Percentiles rank a stretch among this genome's conserved stretches.
Conservation (phyloP, 2,888 invertebrate species). For the Eumerus sabulonum region DNA sequence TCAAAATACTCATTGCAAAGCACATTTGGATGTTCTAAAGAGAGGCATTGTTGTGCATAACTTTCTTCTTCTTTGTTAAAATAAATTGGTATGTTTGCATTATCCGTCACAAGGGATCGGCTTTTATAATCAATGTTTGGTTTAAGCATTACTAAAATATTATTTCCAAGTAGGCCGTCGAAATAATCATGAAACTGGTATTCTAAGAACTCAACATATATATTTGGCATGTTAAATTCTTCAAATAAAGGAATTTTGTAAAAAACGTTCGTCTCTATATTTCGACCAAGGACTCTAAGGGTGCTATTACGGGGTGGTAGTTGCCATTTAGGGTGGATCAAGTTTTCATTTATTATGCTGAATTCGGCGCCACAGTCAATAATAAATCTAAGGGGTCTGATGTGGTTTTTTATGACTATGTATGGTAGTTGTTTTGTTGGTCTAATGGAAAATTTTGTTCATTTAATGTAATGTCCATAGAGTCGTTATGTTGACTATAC, state of each 20-base stretch:
- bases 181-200: no score
- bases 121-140: slow-evolving; percentile 1
- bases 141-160: not conserved
- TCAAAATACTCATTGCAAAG: no score
- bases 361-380: slow-evolving; percentile 4
- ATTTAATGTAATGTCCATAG: slow-evolving; percentile 20
- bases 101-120: not conserved
- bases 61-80: slow-evolving; percentile 15
- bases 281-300: not conserved
- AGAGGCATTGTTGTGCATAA: no score
- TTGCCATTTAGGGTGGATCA: not conserved
- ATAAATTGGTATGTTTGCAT: slow-evolving; percentile 2
- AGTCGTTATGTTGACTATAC: slow-evolving; percentile 1
- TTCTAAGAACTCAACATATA: not conserved
- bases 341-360: not conserved
- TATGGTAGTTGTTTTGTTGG: slow-evolving; percentile 4
- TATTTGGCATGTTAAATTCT: not conserved
- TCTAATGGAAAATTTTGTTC: not conserved
- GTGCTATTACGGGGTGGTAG: not conserved
- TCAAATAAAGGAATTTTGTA: not conserved
- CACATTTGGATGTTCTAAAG: no score
- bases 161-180: no score
- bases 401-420: not conserved
- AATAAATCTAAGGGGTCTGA: slow-evolving; percentile 1
- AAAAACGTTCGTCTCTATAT: not conserved